Percentiles rank a stretch among this genome's conserved stretches.
phyloP scores from a whole-genome alignment of 2,797 vertebrate genomes.

The Gallinago stenura region DNA sequence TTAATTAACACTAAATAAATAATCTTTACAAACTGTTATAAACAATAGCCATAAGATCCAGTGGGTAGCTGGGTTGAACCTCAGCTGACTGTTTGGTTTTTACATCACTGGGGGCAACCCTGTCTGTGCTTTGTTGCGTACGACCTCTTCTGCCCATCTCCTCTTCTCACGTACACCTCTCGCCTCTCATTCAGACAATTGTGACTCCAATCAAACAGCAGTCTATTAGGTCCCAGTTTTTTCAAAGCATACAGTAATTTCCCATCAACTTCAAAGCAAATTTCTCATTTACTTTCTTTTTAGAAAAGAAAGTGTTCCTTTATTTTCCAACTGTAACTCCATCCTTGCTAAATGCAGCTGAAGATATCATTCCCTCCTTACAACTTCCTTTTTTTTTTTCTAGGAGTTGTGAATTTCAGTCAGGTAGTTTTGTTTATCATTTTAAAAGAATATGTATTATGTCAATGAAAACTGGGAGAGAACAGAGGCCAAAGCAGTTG shows the following conservation, averaged over 20 bases:
- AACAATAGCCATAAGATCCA: constrained; percentile 28
- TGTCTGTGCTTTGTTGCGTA: not conserved
- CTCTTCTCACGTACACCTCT: not conserved
- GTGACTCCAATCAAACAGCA: not conserved
- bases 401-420: not conserved
- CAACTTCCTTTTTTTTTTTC: not conserved
- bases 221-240: not conserved
- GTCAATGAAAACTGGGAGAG: not conserved
- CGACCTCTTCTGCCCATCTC: not conserved
- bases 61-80: not conserved
- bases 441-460: not conserved
- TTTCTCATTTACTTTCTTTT: constrained; percentile 16
- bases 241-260: constrained; percentile 33
- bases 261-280: constrained; percentile 47
- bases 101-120: not conserved
- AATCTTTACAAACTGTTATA: constrained; percentile 26
- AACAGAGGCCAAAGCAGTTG: not conserved
- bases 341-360: not conserved
- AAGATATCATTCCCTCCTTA: not conserved
- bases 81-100: not conserved
- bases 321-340: not conserved
- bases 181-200: not conserved
- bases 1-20: constrained; percentile 44
- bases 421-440: not conserved
- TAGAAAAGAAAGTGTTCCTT: not conserved